These are phyloP conservation scores for Hermaeophaga mercurialis DNA, from an alignment of 2,888 invertebrate species.

Conservation along the genomic window DNA sequence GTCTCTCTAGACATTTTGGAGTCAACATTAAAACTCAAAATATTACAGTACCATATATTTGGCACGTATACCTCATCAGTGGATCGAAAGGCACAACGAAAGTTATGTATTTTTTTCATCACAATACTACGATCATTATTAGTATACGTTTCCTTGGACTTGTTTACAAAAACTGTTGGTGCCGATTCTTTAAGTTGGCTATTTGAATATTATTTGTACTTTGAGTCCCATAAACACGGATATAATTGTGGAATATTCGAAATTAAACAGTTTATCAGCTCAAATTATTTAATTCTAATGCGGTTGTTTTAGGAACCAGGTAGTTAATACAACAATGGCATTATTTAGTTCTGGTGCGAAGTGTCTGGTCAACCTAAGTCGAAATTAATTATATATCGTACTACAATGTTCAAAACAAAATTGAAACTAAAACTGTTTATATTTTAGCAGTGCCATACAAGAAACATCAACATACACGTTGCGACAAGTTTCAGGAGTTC, in stretches of 20 bases:
- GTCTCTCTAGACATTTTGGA: conserved; percentile 29
- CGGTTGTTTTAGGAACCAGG: too few relatives aligned
- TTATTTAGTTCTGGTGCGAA: too few relatives aligned
- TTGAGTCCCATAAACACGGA: conserved; percentile 15
- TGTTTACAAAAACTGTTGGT: conserved; percentile 6
- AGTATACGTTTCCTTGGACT: conserved; percentile 2
- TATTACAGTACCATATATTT: conserved; percentile 18
- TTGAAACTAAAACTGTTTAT: conserved; percentile 1
- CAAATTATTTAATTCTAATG: too few relatives aligned
- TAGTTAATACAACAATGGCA: too few relatives aligned
- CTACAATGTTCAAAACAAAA: too few relatives aligned
- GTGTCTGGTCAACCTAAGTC: too few relatives aligned
- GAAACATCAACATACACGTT: conserved; percentile 12
- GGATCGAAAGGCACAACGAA: conserved; percentile 6
- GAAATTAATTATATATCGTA: too few relatives aligned
- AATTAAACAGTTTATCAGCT: conserved; percentile 5
- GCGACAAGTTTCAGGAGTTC: neutral
- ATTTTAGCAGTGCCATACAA: conserved; percentile 12
- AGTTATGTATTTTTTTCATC: conserved; percentile 12
- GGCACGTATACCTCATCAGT: conserved; percentile 15
- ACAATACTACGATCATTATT: conserved; percentile 9
- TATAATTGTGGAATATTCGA: conserved; percentile 7
- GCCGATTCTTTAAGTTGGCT: conserved; percentile 3
- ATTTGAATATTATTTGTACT: conserved; percentile 13
- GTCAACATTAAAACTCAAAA: conserved; percentile 31